Conservation (phyloP, 1,140 invertebrate genomes). For the Centruroides sculpturatus region DNA sequence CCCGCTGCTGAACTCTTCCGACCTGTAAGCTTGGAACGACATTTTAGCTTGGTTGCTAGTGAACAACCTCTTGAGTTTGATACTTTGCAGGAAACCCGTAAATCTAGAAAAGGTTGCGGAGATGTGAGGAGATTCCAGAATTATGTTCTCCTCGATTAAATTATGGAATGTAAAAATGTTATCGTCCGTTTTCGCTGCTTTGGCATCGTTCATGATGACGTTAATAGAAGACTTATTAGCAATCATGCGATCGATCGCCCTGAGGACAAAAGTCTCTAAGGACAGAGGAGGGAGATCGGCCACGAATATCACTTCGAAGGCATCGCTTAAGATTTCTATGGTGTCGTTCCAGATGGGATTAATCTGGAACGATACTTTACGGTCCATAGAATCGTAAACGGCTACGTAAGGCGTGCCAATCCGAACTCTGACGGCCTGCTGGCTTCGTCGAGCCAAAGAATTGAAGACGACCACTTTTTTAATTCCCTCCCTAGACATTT, state of each 20-base stretch:
- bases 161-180: constrained; percentile 17
- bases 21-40: constrained; percentile 64
- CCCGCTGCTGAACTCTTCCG: constrained; percentile 78
- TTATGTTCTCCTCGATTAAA: constrained; percentile 43
- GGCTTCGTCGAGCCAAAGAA: constrained; percentile 52
- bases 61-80: constrained; percentile 57
- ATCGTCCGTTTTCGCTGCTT: constrained; percentile 6
- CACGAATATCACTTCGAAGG: constrained; percentile 60
- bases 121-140: constrained; percentile 62
- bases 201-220: constrained; percentile 12
- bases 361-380: constrained; percentile 50
- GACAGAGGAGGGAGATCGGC: constrained; percentile 59
- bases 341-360: constrained; percentile 55
- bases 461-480: constrained; percentile 57
- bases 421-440: constrained; percentile 54
- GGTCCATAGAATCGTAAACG: constrained; percentile 45
- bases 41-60: constrained; percentile 50
- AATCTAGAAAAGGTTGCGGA: constrained; percentile 63
- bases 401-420: constrained; percentile 52
- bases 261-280: constrained; percentile 50
- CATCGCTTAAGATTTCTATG: constrained; percentile 12
- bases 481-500: constrained; percentile 10
- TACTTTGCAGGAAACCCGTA: constrained; percentile 55
- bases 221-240: neutral
- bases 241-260: constrained; percentile 17